phyloP scores from a whole-genome alignment of 2,113 vertebrate species.

The Mystacornis crossleyi region DNA sequence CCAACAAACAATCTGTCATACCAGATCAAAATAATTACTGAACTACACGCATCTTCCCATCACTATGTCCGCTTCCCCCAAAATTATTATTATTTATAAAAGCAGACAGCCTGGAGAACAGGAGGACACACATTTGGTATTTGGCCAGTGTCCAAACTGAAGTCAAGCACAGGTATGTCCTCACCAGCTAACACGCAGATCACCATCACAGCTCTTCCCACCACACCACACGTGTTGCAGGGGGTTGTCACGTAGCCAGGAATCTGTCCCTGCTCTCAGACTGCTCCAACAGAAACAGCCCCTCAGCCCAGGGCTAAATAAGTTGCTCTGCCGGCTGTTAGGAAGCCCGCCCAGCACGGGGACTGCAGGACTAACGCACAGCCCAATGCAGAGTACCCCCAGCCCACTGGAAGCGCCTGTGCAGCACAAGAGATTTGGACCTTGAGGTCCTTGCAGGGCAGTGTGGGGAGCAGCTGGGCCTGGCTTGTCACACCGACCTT shows the following conservation, averaged over 20 bases:
- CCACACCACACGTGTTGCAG: neutral
- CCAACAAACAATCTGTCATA: neutral
- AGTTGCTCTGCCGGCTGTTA: neutral
- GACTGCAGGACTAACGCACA: neutral
- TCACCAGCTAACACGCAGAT: neutral
- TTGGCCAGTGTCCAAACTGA: neutral
- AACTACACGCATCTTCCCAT: neutral
- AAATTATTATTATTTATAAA: neutral
- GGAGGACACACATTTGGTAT: neutral
- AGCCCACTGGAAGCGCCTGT: neutral
- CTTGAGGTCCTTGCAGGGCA: neutral
- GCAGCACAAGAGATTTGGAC: neutral
- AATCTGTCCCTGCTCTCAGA: neutral
- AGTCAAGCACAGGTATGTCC: neutral
- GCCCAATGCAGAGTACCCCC: neutral
- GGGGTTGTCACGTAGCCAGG: rapidly evolving
- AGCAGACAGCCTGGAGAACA: neutral
- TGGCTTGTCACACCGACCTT: rapidly evolving
- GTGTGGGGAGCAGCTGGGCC: neutral
- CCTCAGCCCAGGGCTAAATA: neutral
- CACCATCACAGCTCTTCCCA: neutral
- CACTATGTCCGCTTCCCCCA: rapidly evolving
- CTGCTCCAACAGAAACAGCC: neutral
- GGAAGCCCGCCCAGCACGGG: neutral
- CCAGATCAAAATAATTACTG: neutral